Base-by-base conservation (phyloP, 2,888 invertebrate genomes). In the Tupiocoris notatus region DNA sequence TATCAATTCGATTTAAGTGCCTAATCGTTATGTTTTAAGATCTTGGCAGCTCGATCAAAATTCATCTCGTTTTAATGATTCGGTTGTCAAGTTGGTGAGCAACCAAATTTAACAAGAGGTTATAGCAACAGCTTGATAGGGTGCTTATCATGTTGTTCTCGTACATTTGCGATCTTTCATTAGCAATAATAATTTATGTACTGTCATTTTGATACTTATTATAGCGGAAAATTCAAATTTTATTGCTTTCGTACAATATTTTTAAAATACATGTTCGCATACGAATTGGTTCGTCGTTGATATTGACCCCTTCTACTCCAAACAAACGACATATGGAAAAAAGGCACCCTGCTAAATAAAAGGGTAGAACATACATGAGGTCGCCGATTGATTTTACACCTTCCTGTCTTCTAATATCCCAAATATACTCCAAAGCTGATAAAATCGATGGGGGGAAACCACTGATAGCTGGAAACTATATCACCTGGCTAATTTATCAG, bases 121-220 rank as follows among this genome's bases (percentile, higher is more conserved):
- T 39, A 39, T 39, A 3, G 6, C 12, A 39, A 39, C 39, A 7
- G 39, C 39, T 39, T 39, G 39, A 7, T 12, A 39, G 12, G 3
- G 39, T 39, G 39, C 39, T 39, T 39, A 39, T 39, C 39, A 39
- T 39, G 39, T 7, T 39, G 39, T 39, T 39, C 39, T 39, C 39
- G 39, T 39, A n/a, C n/a, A n/a, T 39, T 39, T 39, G 12, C 39
- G 39, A 39, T 39, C 21, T 25, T 62, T 63, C 21, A 22, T 39
- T 73, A 73, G 73, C 64, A 57, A 57, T 75, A 75, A 75, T 66
- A 75, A 75, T 75, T 64, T 75, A 57, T 75, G 57, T 65, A 65
- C 18, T 39, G 25, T 64, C 18, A 75, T 75, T 75, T 64, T 75
- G 64, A 65, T 65, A 75, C 64, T 74, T 74, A 64, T 63, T 67